phyloP scores from a whole-genome alignment of 2,797 vertebrate species.

The Galaxias olidus region DNA sequence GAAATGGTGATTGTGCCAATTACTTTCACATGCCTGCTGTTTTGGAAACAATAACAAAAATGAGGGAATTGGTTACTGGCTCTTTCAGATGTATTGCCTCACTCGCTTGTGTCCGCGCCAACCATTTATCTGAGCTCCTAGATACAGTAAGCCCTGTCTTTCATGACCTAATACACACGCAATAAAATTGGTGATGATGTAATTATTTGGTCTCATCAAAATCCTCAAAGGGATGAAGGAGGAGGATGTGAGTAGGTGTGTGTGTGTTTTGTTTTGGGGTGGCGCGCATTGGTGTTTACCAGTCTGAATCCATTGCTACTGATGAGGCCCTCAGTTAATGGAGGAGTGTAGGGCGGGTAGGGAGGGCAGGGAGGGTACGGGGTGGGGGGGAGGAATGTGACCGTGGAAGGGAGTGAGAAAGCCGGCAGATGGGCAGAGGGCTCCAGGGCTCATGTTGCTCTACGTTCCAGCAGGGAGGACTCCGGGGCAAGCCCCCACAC shows the following conservation, averaged over 20 bases:
- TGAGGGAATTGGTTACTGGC: slow-evolving; percentile 74
- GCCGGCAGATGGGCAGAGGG: slow-evolving; percentile 75
- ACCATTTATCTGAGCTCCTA: slow-evolving; percentile 18
- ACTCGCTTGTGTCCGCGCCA: slow-evolving; percentile 62
- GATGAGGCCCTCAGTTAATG: slow-evolving; percentile 67
- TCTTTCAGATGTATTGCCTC: slow-evolving; percentile 63
- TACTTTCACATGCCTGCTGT: slow-evolving; percentile 78
- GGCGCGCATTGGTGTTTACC: too few relatives aligned
- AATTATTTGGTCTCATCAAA: background rate
- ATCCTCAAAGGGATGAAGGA: background rate
- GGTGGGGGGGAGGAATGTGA: slow-evolving; percentile 66
- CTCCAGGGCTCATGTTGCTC: slow-evolving; percentile 74
- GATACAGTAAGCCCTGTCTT: background rate
- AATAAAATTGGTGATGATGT: too few relatives aligned
- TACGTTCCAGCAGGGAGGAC: slow-evolving; percentile 71
- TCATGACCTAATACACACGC: background rate
- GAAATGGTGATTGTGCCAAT: slow-evolving; percentile 85
- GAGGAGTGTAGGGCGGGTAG: too few relatives aligned
- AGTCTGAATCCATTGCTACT: too few relatives aligned
- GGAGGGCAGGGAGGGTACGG: too few relatives aligned
- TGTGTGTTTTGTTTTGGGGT: background rate
- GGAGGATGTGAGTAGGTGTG: background rate
- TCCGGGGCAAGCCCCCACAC: slow-evolving; percentile 40
- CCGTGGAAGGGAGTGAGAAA: slow-evolving; percentile 71
- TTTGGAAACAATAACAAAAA: slow-evolving; percentile 80